Base-by-base conservation (phyloP, 2,113 vertebrate genomes). In the Theristicus caerulescens region DNA sequence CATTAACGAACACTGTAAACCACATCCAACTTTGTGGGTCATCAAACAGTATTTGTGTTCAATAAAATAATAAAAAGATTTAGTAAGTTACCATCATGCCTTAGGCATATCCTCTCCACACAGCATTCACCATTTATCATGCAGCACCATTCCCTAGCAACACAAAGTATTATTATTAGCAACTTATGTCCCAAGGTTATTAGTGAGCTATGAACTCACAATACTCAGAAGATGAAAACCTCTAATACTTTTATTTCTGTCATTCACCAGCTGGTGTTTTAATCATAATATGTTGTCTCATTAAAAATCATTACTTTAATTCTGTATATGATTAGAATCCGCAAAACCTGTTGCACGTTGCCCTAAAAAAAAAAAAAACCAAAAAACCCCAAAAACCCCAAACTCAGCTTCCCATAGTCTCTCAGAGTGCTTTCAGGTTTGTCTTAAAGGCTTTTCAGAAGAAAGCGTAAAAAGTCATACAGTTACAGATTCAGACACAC, bases 141-240 rank as follows among this genome's bases (percentile, higher is more conserved):
- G 66, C 82, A 92, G 78, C 70, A 89, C 42, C 61, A 95, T 93
- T 95, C 42, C 95, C 83, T 95, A 97, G 94, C 96, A 97, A 94
- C 91, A 80, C 6, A 8, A 79, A 91, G 16, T 34, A 36, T 87
- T 92, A 90, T 93, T 90, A 94, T 92, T 92, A 95, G 83, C 62
- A 62, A 31, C 24, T 69, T 38, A 51, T 89, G 83, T 79, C 86
- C 52, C 51, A 51, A 85, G 91, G 91, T 95, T 94, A 95, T 91
- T 85, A 85, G 58, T 38, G 67, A 91, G 81, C 70, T 79, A 51
- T 69, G 73, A 95, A 79, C 89, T 91, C 55, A 21, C 18, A 72
- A 54, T 65, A 77, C 24, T 38, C 29, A 36, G 71, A 93, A 92
- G 71, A 93, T 58, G 80, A 77, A 94, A 91, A 31, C n/a, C 62